Base-by-base conservation (phyloP, 2,113 vertebrate species). In the Amblyopsis rosae region DNA sequence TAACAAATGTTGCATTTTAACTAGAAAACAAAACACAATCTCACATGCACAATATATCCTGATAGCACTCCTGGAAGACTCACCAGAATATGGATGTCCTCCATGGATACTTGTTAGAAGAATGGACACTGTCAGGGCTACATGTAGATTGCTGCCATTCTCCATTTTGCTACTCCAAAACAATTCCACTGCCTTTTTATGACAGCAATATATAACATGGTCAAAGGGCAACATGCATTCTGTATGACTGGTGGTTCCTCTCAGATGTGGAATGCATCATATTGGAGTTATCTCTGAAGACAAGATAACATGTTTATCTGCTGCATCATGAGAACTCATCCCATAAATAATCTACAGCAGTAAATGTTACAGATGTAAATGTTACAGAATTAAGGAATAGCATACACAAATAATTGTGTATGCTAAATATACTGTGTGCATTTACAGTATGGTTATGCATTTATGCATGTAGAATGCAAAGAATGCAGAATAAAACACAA, bases 171-270 rank as follows among this genome's bases (percentile, higher is more conserved):
- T n/a, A 16, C 16, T 68, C 53, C 35, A 70, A 76, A 75, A 72
- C 41, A 63, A 9, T 46, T 64, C 46, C 51, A 49, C 17, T 59
- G 82, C 79, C 72, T 76, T 73, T 90, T 90, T 86, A 89, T 79
- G 69, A 69, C 83, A 70, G 46, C 59, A 58, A 66, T 73, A 83
- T 86, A 88, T 89, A 79, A 72, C 53, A n/a, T 10, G 91, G 82
- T 83, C 92, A 92, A 93, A 92, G 93, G 83, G 81, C 90, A 86
- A 33, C 26, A 60, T 51, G 67, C 59, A 56, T 19, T 19, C 19
- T 19, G 19, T 57, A 12, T 61, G 56, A 33, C 35, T 60, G 48
- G 58, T 68, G 16, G 47, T 48, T 69, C 26, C 60, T 60, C 50
- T 49, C 54, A 54, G 35, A 45, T 51, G 17, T 62, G 45, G 49